These are phyloP conservation scores for Argyresthia albistria DNA, from an alignment of 2,888 invertebrate species.

Conservation along the genomic window DNA sequence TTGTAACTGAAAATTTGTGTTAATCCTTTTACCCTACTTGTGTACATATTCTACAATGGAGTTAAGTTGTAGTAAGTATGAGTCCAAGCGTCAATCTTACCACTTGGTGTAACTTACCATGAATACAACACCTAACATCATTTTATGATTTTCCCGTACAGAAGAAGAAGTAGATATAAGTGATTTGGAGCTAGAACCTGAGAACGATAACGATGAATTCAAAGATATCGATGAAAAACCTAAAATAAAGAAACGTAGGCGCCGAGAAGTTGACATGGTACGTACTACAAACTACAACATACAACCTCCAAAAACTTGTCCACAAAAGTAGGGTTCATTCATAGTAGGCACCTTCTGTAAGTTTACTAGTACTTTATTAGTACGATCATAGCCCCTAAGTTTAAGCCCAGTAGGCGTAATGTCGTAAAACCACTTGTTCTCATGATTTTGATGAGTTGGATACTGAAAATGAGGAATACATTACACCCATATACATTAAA, in stretches of 20 bases:
- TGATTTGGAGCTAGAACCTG: conserved; percentile 35
- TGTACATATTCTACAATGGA: conserved; percentile 23
- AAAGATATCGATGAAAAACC: conserved; percentile 49
- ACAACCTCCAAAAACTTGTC: neutral
- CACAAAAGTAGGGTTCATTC: too few relatives aligned
- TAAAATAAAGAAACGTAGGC: conserved; percentile 50
- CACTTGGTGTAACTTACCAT: neutral
- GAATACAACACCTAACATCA: too few relatives aligned
- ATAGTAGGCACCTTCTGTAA: too few relatives aligned
- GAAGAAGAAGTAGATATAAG: conserved; percentile 59
- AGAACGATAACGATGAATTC: conserved; percentile 51
- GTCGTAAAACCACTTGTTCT: too few relatives aligned
- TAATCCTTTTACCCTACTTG: too few relatives aligned
- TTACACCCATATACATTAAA: too few relatives aligned
- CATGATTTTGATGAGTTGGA: too few relatives aligned
- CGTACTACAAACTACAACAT: conserved; percentile 4
- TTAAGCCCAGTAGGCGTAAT: too few relatives aligned
- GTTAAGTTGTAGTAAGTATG: conserved; percentile 56
- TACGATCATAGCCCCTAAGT: too few relatives aligned
- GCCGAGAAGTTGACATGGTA: conserved; percentile 62
- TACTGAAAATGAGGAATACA: too few relatives aligned
- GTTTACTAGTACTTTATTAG: too few relatives aligned
- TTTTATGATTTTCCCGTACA: conserved; percentile 15
- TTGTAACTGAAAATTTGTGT: conserved; percentile 30
- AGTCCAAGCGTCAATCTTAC: neutral